A percentile compares a stretch with the other conserved stretches of the same genome.
These are phyloP conservation scores for Herpailurus yagouaroundi DNA, from an alignment of 2,113 vertebrate genomes.

Conservation along the genomic window DNA sequence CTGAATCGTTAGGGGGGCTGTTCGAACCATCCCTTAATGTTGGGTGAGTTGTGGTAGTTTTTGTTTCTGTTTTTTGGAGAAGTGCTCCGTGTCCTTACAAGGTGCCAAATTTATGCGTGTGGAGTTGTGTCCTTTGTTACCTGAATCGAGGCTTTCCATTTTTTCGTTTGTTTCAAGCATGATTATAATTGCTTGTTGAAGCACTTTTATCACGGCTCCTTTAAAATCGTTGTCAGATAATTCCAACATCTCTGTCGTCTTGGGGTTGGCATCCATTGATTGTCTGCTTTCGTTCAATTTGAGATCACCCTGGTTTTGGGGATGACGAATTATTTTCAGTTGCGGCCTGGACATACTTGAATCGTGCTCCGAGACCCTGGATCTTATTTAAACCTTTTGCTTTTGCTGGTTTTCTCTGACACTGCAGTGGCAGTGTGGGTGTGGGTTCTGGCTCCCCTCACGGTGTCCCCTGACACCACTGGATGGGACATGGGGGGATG, in stretches of 20 bases:
- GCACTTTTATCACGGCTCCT: not conserved
- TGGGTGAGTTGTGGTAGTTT: not conserved
- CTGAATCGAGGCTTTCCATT: not conserved
- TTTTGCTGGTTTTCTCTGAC: not conserved
- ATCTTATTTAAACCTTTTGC: not conserved
- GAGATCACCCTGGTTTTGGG: not conserved
- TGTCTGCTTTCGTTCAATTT: not conserved
- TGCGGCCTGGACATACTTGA: not conserved
- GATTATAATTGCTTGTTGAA: not conserved
- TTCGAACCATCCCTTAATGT: not conserved
- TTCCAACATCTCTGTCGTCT: not conserved
- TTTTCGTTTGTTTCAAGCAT: not conserved
- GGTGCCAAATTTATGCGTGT: not conserved
- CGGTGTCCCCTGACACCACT: not conserved
- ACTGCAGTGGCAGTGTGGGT: not conserved
- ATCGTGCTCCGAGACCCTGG: not conserved
- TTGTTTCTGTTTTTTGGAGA: not conserved
- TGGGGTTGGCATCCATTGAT: not conserved
- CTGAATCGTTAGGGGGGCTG: not conserved
- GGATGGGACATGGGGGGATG: not conserved
- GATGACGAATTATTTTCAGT: not conserved
- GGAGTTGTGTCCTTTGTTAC: not conserved
- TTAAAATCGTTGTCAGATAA: not conserved
- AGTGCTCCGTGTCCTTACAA: not conserved
- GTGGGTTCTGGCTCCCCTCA: not conserved